Percentiles rank a stretch among this genome's conserved stretches.
Conservation (phyloP, 2,797 vertebrate genomes). For the Pterois miles region DNA sequence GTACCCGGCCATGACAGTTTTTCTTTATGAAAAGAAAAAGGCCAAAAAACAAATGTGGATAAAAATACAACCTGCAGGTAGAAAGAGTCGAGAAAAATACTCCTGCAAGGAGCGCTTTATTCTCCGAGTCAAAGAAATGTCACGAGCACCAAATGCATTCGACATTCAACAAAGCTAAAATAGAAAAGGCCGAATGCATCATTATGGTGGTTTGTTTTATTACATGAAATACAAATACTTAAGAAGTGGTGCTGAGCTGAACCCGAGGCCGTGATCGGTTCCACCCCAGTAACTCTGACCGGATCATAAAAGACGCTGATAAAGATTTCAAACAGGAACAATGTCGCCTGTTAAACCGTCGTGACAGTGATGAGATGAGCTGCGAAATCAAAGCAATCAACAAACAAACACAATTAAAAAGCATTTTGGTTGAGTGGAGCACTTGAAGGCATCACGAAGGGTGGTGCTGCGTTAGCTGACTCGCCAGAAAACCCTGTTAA, state of each 20-base stretch:
- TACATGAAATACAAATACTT: background rate
- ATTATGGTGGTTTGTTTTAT: background rate
- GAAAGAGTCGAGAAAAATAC: background rate
- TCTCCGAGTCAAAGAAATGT: conserved; percentile 3
- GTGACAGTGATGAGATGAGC: background rate
- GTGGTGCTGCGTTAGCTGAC: conserved; percentile 49
- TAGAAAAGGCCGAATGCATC: background rate
- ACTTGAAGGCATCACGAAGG: conserved; percentile 26
- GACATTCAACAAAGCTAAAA: background rate
- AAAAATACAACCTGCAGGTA: conserved; percentile 36
- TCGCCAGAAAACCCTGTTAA: conserved; percentile 31
- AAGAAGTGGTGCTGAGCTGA: background rate
- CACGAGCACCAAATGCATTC: background rate
- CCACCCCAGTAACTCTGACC: background rate
- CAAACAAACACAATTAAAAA: conserved; percentile 34
- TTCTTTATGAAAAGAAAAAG: conserved; percentile 28
- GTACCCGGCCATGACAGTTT: conserved; percentile 14
- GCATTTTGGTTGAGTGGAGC: background rate
- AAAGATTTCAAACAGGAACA: background rate
- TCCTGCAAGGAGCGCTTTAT: background rate
- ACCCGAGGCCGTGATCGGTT: no score
- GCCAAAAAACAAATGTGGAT: conserved; percentile 19
- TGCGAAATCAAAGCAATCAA: background rate
- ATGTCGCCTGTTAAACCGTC: accelerated
- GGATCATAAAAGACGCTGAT: background rate